Base-by-base conservation (phyloP, 2,888 invertebrate genomes). In the Platerodrilus igneus region DNA sequence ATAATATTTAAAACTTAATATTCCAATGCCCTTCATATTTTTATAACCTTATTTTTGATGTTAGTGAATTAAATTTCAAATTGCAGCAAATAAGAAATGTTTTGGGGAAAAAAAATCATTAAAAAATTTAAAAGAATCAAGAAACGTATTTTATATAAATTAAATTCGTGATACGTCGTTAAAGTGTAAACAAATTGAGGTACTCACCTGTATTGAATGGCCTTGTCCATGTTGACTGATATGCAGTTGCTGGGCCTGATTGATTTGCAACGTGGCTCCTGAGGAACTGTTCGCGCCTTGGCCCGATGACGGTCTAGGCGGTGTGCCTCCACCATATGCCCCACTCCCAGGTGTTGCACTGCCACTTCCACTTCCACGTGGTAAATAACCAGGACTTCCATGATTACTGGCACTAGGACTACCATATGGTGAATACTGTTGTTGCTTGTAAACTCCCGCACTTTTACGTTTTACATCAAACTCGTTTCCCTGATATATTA, bases 171-270 rank as follows among this genome's bases (percentile, higher is more conserved):
- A n/a, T n/a, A n/a, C n/a, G n/a, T n/a, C n/a, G n/a, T n/a, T n/a
- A n/a, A n/a, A n/a, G n/a, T n/a, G n/a, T n/a, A n/a, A n/a, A n/a
- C n/a, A n/a, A n/a, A n/a, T n/a, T n/a, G n/a, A n/a, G n/a, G n/a
- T n/a, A 39, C 43, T 73, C 60, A 88, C 88, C 79, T 89, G 88
- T 55, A 89, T 80, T 58, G 83, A 83, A 63, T 85, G 86, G 49
- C 69, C 75, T 33, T 68, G 70, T 22, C 79, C 79, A 30, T 85
- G 84, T 62, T 90, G 90, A 53, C 77, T 79, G 55, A 92, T 85
- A 67, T 91, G 90, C 66, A 91, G 70, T 66, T 90, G 89, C 65
- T 89, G 89, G 37, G 87, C 86, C 67, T 90, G 90, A 61, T 85
- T 86, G 73, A 91, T 87, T 67, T 90, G 89, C 51, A 89, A 69